A percentile compares a stretch with the other conserved stretches of the same genome.
Conservation (phyloP, 2,113 vertebrate species). For the Sinocyclocheilus maitianheensis region DNA sequence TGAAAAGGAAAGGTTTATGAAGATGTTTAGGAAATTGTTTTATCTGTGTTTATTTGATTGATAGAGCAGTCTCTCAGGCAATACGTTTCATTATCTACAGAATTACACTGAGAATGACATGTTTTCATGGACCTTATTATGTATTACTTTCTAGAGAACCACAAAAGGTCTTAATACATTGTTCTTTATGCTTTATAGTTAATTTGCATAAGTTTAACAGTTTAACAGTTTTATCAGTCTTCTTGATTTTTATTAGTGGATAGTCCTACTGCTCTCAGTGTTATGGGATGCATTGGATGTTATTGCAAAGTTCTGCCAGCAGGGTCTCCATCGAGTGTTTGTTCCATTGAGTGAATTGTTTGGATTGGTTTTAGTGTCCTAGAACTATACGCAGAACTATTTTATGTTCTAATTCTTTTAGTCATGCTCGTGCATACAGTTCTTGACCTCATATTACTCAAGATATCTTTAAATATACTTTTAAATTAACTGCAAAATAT, state of each 20-base stretch:
- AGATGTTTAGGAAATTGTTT: constrained; percentile 19
- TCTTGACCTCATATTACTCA: background rate
- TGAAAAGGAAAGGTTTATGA: constrained; percentile 12
- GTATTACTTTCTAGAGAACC: background rate
- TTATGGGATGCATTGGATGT: background rate
- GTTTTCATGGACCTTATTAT: background rate
- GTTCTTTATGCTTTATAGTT: background rate
- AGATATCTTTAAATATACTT: background rate
- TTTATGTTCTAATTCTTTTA: background rate
- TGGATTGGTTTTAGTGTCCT: background rate
- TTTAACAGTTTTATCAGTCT: no score
- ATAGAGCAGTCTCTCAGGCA: constrained; percentile 6
- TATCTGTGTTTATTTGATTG: constrained; percentile 44
- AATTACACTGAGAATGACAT: background rate
- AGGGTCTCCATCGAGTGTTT: background rate
- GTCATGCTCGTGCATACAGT: background rate
- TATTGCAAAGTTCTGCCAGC: background rate
- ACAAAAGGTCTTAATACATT: constrained; percentile 17
- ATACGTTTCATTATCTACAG: background rate
- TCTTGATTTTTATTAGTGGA: background rate
- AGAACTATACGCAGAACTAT: background rate
- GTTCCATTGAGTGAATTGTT: background rate
- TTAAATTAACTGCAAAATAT: background rate
- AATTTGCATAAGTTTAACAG: background rate
- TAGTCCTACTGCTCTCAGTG: background rate